phyloP scores from a whole-genome alignment of 2,797 vertebrate species.

The Lithobates sylvaticus region DNA sequence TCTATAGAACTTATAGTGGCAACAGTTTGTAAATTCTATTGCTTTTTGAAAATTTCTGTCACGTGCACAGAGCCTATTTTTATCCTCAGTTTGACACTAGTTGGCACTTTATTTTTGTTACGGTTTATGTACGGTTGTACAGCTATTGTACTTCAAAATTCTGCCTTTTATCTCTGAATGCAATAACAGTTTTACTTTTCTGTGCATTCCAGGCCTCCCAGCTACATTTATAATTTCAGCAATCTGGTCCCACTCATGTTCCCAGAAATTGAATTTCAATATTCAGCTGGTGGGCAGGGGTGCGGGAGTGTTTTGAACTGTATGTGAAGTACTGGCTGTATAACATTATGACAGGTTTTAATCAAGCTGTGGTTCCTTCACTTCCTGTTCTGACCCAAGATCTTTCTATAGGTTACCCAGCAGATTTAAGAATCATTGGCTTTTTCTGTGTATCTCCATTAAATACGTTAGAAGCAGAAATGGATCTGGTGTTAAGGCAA shows the following conservation, averaged over 20 bases:
- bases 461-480: background rate
- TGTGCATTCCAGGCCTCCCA: conserved; percentile 36
- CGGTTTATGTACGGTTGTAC: conserved; percentile 7
- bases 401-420: conserved; percentile 4
- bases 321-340: conserved; percentile 33
- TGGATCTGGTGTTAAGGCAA: background rate
- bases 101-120: background rate
- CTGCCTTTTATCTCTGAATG: conserved; percentile 31
- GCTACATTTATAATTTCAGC: conserved; percentile 48
- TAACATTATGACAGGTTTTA: conserved; percentile 32
- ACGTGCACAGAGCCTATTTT: no score
- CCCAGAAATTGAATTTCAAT: conserved; percentile 50
- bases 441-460: background rate
- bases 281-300: conserved; percentile 44
- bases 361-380: conserved; percentile 2
- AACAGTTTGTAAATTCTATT: no score
- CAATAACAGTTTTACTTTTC: conserved; percentile 35
- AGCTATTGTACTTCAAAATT: conserved; percentile 6
- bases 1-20: no score
- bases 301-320: conserved; percentile 22
- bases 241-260: conserved; percentile 59
- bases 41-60: no score
- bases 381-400: conserved; percentile 13
- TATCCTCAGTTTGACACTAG: background rate
- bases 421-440: conserved; percentile 11